A percentile compares a stretch with the other conserved stretches of the same genome.
These are phyloP conservation scores for Drosophila rhopaloa DNA, from an alignment of 1,140 invertebrate species.

Conservation along the genomic window DNA sequence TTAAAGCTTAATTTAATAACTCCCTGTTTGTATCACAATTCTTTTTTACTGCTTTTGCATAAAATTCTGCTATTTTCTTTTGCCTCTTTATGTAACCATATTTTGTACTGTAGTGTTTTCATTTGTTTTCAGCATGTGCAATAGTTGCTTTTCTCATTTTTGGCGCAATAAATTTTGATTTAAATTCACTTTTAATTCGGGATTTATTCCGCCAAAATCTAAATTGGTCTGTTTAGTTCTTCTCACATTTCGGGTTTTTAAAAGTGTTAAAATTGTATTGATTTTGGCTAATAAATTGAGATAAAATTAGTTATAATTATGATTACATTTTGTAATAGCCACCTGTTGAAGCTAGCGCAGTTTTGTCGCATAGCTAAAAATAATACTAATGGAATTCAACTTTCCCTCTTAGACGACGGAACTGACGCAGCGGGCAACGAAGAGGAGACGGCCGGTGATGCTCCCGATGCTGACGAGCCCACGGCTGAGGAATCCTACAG, in stretches of 20 bases:
- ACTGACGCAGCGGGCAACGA: conserved; percentile 29
- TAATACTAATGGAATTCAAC: background rate
- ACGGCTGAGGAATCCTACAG: conserved; percentile 53
- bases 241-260: too few relatives aligned
- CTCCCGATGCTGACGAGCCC: conserved; percentile 65
- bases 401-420: conserved; percentile 16
- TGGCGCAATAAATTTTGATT: background rate
- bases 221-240: background rate
- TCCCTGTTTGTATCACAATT: background rate
- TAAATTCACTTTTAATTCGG: background rate
- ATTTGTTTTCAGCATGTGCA: background rate
- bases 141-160: background rate
- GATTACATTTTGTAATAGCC: background rate
- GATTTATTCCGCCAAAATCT: background rate
- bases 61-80: background rate
- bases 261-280: too few relatives aligned
- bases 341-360: background rate
- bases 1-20: background rate
- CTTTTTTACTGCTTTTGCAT: background rate
- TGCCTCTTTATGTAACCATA: background rate
- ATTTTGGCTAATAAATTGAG: too few relatives aligned
- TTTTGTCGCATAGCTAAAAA: background rate
- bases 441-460: conserved; percentile 55
- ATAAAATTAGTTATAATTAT: too few relatives aligned
- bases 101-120: background rate